Base-by-base conservation (phyloP, 2,113 vertebrate genomes). In the Salvator merianae region DNA sequence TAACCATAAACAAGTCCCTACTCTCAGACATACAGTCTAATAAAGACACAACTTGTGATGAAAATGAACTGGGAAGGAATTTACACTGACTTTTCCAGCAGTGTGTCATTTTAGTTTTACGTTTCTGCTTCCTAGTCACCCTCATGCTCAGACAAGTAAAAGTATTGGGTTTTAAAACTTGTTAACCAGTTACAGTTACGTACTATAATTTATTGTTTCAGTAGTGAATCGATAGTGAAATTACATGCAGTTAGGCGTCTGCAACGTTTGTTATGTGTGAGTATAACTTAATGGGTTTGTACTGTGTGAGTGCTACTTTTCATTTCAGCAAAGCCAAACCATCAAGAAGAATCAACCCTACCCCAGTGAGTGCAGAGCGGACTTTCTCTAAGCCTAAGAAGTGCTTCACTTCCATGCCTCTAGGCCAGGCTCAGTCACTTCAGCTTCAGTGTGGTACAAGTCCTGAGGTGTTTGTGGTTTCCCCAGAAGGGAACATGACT, bases 301-400 rank as follows among this genome's bases (percentile, higher is more conserved):
- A 30, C 34, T 62, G 24, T 50, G 22, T 26, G 87, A 18, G 10
- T 79, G 87, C 75, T 53, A 55, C 62, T 79, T 53, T 84, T 30
- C 9, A 20, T 92, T 91, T 78, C 92, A 99, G 98, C 91, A 95
- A 93, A 92, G 96, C 96, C 68, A 99, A 98, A 83, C 99, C 99
- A 26, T 99, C 98, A 0, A 96, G 99, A 81, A 95, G 98, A 91
- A 99, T 99, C 93, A 99, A 99, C 91, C 99, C 99, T 22, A 99
- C 99, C 22, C 98, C 98, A 36, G 98, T 99, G 87, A 98, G 98
- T 91, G 94, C 95, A 28, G 98, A 98, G 87, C 96, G 98, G 28
- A 96, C 97, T 0, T 96, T 97, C 77, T 99, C 98, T 40, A 98
- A 98, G 93, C 98, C 98, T 87, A 98, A 98, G 95, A 98, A 92